Evolutionary conservation across 2,113 vertebrate genomes (phyloP).

Genomic region (Piaya cayana): DNA sequence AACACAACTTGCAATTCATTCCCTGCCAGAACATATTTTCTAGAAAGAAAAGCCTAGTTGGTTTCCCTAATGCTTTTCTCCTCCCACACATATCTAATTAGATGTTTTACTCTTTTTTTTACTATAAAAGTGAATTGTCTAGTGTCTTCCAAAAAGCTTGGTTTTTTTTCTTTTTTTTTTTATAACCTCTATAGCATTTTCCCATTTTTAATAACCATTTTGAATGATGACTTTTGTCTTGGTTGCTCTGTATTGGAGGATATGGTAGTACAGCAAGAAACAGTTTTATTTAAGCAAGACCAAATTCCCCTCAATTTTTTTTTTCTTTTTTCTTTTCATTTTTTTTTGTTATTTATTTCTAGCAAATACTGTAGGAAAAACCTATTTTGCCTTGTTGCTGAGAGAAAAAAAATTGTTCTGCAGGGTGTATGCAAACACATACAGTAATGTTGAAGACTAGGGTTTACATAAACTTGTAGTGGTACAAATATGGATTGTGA

Average conservation of each 20-base stretch:
- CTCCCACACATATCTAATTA: not conserved
- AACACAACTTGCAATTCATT: not conserved
- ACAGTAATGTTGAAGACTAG: not conserved
- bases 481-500: not conserved
- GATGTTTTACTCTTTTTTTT: not conserved
- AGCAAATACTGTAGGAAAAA: not conserved
- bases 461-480: not conserved
- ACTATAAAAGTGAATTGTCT: not conserved
- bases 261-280: not conserved
- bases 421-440: not conserved
- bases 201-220: accelerated
- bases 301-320: not conserved
- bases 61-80: not conserved
- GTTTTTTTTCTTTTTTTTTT: not conserved
- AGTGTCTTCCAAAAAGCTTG: not conserved
- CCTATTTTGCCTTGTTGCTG: not conserved
- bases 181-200: not conserved
- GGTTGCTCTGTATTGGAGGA: not conserved
- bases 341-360: not conserved
- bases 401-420: not conserved
- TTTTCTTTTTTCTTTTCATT: too few species aligned
- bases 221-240: not conserved
- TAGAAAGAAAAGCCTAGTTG: not conserved
- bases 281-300: not conserved
- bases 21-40: not conserved